Evolutionary conservation across 2,113 vertebrate species (phyloP).

Genomic region (Proteles cristata): DNA sequence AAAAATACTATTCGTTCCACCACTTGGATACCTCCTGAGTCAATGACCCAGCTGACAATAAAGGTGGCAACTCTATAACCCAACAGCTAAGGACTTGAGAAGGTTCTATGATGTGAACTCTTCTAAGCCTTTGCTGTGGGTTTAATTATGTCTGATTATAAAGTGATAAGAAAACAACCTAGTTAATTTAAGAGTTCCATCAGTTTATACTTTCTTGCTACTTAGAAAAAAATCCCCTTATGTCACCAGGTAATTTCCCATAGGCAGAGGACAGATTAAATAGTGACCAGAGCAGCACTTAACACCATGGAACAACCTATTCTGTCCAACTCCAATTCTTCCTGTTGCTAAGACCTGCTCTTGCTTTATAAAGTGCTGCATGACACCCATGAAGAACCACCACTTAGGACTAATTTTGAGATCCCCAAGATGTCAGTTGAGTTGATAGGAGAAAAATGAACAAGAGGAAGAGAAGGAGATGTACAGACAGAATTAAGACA

Average conservation of each 20-base stretch:
- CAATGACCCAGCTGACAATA: slow-evolving; percentile 57
- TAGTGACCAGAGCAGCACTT: slow-evolving; percentile 37
- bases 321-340: background rate
- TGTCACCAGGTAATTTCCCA: slow-evolving; percentile 52
- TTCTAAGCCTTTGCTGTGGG: slow-evolving; percentile 56
- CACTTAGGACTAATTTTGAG: background rate
- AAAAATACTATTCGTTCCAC: background rate
- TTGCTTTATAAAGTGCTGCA: background rate
- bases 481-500: background rate
- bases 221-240: slow-evolving; percentile 54
- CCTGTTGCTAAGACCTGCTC: background rate
- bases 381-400: background rate
- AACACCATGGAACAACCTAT: background rate
- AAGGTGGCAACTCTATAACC: slow-evolving; percentile 30
- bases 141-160: slow-evolving; percentile 73
- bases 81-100: slow-evolving; percentile 26
- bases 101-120: slow-evolving; percentile 49
- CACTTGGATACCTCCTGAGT: background rate
- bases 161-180: slow-evolving; percentile 72
- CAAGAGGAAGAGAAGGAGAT: background rate
- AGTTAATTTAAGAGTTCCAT: slow-evolving; percentile 69
- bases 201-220: slow-evolving; percentile 42
- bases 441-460: background rate
- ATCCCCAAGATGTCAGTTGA: background rate
- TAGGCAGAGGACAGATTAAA: slow-evolving; percentile 53